A percentile compares a stretch with the other conserved stretches of the same genome.
Evolutionary conservation across 2,888 invertebrate species (phyloP).

Genomic region (Zygothrica quintamaculata): DNA sequence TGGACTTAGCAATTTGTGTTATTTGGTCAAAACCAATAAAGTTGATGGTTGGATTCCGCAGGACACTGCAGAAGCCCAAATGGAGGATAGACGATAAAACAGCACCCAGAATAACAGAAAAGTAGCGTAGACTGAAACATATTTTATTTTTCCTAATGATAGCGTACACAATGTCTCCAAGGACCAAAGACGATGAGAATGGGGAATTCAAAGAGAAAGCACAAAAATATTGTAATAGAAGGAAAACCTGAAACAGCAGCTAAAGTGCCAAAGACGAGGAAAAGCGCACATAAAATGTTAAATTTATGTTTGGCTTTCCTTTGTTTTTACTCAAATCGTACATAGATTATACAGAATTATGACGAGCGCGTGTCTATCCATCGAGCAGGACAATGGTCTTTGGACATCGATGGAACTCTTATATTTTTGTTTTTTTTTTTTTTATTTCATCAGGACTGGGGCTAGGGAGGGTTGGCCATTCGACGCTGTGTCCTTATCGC

Average conservation of each 20-base stretch:
- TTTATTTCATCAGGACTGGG: neutral
- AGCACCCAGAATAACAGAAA: no score
- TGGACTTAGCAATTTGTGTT: constrained; percentile 64
- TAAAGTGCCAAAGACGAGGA: constrained; percentile 51
- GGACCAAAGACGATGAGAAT: constrained; percentile 41
- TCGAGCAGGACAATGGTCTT: constrained; percentile 74
- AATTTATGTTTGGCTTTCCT: constrained; percentile 78
- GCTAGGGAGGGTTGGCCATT: constrained; percentile 8
- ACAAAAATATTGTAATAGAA: constrained; percentile 16
- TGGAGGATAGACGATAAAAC: constrained; percentile 20
- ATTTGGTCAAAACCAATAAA: constrained; percentile 72
- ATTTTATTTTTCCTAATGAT: constrained; percentile 81
- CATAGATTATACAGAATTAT: constrained; percentile 81
- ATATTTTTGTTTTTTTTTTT: neutral
- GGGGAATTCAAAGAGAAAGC: constrained; percentile 17
- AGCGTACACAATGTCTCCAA: constrained; percentile 72
- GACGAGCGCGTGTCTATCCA: constrained; percentile 80
- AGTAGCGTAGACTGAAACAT: constrained; percentile 54
- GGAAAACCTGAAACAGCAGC: no score
- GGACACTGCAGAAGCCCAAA: constrained; percentile 59
- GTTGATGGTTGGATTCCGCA: constrained; percentile 80
- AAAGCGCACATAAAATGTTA: constrained; percentile 79
- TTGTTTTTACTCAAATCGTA: constrained; percentile 81
- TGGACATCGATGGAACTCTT: neutral
- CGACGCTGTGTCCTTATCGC: constrained; percentile 38